Evolutionary conservation across 2,888 invertebrate species (phyloP), one percentile per base, ranked within the genome.

Genomic region (Sminthurides aquaticus): DNA sequence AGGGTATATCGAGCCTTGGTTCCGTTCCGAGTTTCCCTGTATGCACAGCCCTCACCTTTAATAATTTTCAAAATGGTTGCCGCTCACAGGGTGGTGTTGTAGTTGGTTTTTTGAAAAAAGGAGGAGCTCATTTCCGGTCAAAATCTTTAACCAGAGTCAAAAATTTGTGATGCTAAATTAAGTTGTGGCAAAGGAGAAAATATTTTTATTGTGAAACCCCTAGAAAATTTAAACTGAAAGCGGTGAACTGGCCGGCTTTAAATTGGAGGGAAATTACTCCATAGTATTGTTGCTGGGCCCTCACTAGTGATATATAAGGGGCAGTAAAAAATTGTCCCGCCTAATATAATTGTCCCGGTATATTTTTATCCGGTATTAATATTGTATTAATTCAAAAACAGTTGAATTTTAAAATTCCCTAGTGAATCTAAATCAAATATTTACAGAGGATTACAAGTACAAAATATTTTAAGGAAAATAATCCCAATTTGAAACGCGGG

Each of bases 11-110:
- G 5, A 20, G 20, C 52, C 52, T 52, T 52, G 52, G 52, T 15
- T 22, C 20, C 5, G 22, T 20, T 15, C 15, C 20, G 8, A 20
- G 52, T 15, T 5, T n/a, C n/a, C 18, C 5, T 20, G 52, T 52
- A 52, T 52, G 52, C 20, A 52, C 22, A 20, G 5, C 52, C 5
- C 20, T 52, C n/a, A 58, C 18, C 8, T 25, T 49, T 55, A 15
- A 54, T 27, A 54, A 20, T 62, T 62, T 62, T 62, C 62, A 62
- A 62, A 62, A 62, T 62, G 62, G 62, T 62, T 55, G 62, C 52
- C 62, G 52, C 54, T 52, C 52, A 52, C 5, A 52, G 52, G 22
- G 52, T 52, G 52, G 18, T 52, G 52, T 52, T 52, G 52, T 15
- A 52, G 22, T 52, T 20, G 27, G 25, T 15, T 48, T 49, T 60